Conservation (phyloP, 2,113 vertebrate genomes). For the Choloepus hoffmanni region DNA sequence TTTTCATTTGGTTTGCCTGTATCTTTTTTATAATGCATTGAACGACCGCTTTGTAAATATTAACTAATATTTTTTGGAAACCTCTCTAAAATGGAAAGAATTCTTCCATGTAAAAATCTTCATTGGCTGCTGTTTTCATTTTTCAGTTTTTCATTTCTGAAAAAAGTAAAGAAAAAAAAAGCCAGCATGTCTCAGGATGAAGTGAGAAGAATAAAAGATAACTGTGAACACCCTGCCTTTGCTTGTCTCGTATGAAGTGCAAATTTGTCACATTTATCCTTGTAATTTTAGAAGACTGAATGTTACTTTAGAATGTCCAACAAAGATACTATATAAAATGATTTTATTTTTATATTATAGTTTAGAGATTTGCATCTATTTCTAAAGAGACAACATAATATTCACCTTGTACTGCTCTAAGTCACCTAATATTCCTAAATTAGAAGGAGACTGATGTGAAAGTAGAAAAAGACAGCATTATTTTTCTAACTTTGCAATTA, state of each 20-base stretch:
- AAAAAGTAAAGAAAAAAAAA: neutral
- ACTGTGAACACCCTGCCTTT: neutral
- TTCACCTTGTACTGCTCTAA: neutral
- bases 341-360: neutral
- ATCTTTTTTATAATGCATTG: slow-evolving; percentile 78
- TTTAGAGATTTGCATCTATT: neutral
- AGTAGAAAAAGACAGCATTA: slow-evolving; percentile 3
- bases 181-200: neutral
- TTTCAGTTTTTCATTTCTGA: slow-evolving; percentile 35
- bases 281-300: slow-evolving; percentile 50
- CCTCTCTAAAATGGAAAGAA: slow-evolving; percentile 46
- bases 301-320: slow-evolving; percentile 24
- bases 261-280: neutral
- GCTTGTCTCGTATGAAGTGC: slow-evolving; percentile 42
- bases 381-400: neutral
- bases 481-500: neutral
- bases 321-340: neutral
- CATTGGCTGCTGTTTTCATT: neutral
- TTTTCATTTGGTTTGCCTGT: slow-evolving; percentile 63
- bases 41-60: slow-evolving; percentile 75
- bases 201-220: slow-evolving; percentile 14
- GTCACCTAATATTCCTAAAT: neutral
- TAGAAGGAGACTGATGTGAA: slow-evolving; percentile 49
- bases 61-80: slow-evolving; percentile 20
- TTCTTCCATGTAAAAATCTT: slow-evolving; percentile 56